Evolutionary conservation across 2,888 invertebrate genomes (phyloP).

Genomic region (Cheilosia variabilis): DNA sequence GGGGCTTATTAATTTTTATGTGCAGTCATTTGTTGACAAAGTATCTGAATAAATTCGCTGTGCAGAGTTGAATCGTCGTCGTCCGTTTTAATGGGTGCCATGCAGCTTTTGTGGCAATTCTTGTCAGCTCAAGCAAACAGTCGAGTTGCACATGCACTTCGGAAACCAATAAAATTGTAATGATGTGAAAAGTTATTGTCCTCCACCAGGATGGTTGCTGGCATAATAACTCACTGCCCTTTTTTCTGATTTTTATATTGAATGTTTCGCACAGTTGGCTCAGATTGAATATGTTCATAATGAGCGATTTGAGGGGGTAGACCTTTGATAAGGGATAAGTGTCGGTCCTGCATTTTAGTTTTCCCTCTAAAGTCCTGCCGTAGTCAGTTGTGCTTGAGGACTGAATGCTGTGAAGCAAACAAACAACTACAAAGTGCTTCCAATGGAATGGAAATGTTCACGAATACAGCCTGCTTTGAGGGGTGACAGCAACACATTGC

Average conservation of each 20-base stretch:
- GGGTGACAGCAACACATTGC: too few species aligned
- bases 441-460: too few species aligned
- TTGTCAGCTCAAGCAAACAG: conserved; percentile 11
- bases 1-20: conserved; percentile 72
- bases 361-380: too few species aligned
- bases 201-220: conserved; percentile 19
- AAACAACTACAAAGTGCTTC: too few species aligned
- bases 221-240: conserved; percentile 36
- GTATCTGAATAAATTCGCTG: conserved; percentile 43
- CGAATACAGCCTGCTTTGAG: too few species aligned
- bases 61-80: conserved; percentile 27
- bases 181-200: conserved; percentile 52
- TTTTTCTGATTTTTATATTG: not conserved
- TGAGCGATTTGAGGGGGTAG: too few species aligned
- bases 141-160: conserved; percentile 22
- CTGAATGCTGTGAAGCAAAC: too few species aligned
- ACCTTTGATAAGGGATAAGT: too few species aligned
- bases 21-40: conserved; percentile 65
- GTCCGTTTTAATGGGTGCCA: conserved; percentile 22
- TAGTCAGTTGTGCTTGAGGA: too few species aligned
- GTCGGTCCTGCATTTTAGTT: too few species aligned
- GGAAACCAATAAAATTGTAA: conserved; percentile 53
- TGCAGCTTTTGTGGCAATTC: conserved; percentile 37
- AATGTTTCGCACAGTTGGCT: not conserved
- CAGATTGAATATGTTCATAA: too few species aligned